phyloP scores from a whole-genome alignment of 2,113 vertebrate genomes.

The Cercocebus atys region DNA sequence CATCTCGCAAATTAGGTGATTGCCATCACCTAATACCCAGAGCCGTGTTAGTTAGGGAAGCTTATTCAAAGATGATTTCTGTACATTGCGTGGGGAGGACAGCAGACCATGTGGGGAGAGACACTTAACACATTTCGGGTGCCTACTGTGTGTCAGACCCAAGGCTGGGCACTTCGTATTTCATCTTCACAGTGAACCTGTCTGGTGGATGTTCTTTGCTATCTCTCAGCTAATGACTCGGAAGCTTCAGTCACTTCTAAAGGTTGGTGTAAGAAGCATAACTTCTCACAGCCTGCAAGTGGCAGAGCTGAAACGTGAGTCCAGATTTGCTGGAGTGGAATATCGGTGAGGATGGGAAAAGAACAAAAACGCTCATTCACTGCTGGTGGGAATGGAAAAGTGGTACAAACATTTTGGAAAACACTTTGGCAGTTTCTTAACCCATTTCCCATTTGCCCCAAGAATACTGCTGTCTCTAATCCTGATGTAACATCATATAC shows the following conservation, averaged over 20 bases:
- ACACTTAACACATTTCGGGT: not conserved
- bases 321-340: not conserved
- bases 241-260: not conserved
- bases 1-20: not conserved
- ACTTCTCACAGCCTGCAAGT: not conserved
- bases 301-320: not conserved
- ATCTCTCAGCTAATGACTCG: not conserved
- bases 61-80: not conserved
- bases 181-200: not conserved
- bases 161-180: not conserved
- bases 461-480: too few species aligned
- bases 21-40: not conserved
- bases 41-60: not conserved
- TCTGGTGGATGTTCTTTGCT: not conserved
- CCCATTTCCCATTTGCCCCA: too few species aligned
- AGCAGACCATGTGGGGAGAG: not conserved
- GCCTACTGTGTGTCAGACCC: not conserved
- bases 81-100: not conserved
- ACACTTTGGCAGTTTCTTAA: slow-evolving; percentile 1
- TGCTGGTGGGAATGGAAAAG: not conserved
- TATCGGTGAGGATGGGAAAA: not conserved
- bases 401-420: not conserved
- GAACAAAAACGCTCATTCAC: not conserved
- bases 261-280: not conserved
- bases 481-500: too few species aligned